Conservation (phyloP, 2,888 invertebrate species). For the Drosophila borealis region DNA sequence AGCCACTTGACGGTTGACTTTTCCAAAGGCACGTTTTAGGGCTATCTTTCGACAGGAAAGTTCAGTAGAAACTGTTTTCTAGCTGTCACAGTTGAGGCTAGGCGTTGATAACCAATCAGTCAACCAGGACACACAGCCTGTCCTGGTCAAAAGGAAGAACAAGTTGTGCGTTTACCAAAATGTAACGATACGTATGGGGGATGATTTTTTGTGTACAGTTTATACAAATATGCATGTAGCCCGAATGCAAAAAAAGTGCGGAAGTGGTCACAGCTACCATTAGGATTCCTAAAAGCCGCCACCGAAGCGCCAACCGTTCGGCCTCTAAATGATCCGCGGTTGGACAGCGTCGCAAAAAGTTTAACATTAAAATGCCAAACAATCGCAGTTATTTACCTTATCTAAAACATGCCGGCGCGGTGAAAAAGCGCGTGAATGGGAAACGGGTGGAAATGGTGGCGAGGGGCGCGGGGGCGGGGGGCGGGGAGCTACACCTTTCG, state of each 20-base stretch:
- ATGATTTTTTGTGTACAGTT: too few relatives aligned
- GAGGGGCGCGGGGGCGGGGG: not conserved
- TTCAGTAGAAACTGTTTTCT: too few relatives aligned
- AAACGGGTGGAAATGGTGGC: not conserved
- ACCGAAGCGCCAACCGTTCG: constrained; percentile 7
- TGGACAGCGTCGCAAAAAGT: constrained; percentile 56
- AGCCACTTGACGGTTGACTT: too few relatives aligned
- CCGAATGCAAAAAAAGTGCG: constrained; percentile 5
- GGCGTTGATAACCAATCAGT: too few relatives aligned
- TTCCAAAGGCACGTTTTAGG: too few relatives aligned
- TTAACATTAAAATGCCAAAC: constrained; percentile 75
- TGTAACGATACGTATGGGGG: too few relatives aligned
- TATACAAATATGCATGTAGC: not conserved
- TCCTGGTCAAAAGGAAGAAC: too few relatives aligned
- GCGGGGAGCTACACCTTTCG: constrained; percentile 37
- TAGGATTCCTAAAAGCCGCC: constrained; percentile 16
- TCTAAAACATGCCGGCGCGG: constrained; percentile 67
- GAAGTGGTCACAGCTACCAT: constrained; percentile 15
- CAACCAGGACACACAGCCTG: too few relatives aligned
- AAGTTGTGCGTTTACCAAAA: too few relatives aligned
- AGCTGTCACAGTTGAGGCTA: too few relatives aligned
- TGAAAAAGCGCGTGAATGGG: constrained; percentile 6
- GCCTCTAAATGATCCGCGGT: constrained; percentile 20
- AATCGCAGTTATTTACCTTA: constrained; percentile 77
- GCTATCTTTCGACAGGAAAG: too few relatives aligned